Base-by-base conservation (phyloP, 2,113 vertebrate genomes). In the Rhinogobius similis region DNA sequence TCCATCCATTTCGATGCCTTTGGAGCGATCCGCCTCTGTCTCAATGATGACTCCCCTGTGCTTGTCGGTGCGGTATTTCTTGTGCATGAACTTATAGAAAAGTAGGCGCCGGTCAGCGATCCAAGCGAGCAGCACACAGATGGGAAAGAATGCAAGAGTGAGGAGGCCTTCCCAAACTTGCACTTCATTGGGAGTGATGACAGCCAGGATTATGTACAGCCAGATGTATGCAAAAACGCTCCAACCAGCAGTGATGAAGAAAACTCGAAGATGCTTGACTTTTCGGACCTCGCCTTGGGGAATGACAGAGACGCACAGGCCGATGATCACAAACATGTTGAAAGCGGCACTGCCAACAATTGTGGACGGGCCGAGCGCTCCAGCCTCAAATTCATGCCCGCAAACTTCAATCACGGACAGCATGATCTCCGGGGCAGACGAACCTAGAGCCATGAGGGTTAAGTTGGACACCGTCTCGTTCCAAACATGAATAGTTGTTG, bases 271-370 rank as follows among this genome's bases (percentile, higher is more conserved):
- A 83, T 99, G 98, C 79, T 99, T 99, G 85, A 99, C 95, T 83
- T 96, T 99, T 52, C 97, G 95, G 18, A 95, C 94, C 88, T 99
- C 98, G 21, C 97, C 98, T 13, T 99, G 95, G 0, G 98, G 98
- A 68, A 99, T 95, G 73, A 98, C 95, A 0, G 96, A 98, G 68
- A 99, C 95, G 0, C 98, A 99, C 83, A 98, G 93, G 82, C 95
- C 98, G 24, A 99, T 96, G 89, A 99, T 99, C 80, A 98, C 95
- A 70, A 99, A 99, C 98, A 99, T 99, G 82, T 99, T 99, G 91
- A 99, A 99, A 64, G 98, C 96, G 7, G 98, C 98, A 0, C 98
- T 99, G 86, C 98, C 98, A 4, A 99, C 98, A 1, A 99, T 97
- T 20, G 98, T 99, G 16, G 97, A 92, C 0, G 98, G 98, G n/a